Conservation (phyloP, 2,797 vertebrate species). For the Schizopygopsis pylzovi region DNA sequence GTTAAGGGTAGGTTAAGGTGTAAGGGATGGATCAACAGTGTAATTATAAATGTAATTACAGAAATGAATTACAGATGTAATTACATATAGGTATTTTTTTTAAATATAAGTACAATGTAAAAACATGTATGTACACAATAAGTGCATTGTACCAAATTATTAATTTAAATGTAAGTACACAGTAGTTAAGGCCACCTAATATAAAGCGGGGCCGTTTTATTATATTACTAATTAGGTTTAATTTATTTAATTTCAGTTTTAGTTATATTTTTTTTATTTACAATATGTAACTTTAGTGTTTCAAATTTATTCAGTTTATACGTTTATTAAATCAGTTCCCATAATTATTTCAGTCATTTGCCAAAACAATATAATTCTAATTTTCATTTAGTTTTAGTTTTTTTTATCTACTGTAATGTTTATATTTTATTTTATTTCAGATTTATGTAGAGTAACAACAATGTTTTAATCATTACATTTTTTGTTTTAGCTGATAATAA, state of each 20-base stretch:
- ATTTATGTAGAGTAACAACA: not conserved
- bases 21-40: no score
- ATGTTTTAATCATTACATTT: not conserved
- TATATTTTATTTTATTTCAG: not conserved
- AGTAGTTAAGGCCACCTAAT: no score
- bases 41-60: no score
- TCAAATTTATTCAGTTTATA: not conserved
- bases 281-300: not conserved
- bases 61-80: no score
- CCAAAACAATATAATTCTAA: not conserved
- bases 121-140: no score
- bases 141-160: no score
- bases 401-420: not conserved
- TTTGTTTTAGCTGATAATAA: not conserved
- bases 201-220: no score
- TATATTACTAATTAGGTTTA: not conserved
- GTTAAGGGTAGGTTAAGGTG: no score
- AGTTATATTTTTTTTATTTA: not conserved
- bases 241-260: not conserved
- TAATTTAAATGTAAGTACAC: no score
- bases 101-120: no score
- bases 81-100: no score
- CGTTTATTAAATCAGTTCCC: no score
- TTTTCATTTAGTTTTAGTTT: not conserved
- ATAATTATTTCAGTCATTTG: not conserved